Evolutionary conservation across 2,113 vertebrate species (phyloP).

Genomic region (Zingel zingel): DNA sequence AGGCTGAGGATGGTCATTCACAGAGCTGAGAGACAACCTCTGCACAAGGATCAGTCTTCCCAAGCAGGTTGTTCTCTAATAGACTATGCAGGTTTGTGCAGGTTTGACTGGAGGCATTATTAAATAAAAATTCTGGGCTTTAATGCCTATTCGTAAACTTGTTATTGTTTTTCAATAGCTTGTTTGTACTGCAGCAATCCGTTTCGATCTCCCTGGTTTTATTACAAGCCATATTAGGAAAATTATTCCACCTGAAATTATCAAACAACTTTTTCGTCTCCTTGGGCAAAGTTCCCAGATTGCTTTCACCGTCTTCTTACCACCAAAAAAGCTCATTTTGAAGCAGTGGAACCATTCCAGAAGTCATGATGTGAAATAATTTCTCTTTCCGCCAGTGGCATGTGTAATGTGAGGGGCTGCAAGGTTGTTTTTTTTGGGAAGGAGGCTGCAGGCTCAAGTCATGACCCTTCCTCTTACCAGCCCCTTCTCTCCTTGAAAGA

Average conservation of each 20-base stretch:
- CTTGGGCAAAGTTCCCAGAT: background rate
- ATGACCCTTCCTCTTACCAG: constrained; percentile 52
- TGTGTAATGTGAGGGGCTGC: constrained; percentile 20
- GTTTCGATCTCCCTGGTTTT: background rate
- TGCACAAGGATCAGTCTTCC: constrained; percentile 1
- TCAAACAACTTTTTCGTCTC: constrained; percentile 12
- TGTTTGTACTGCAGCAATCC: constrained; percentile 7
- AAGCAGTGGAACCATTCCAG: background rate
- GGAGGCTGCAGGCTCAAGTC: constrained; percentile 33
- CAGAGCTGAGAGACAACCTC: constrained; percentile 17
- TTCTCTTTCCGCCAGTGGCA: constrained; percentile 17
- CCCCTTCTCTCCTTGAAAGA: constrained; percentile 18
- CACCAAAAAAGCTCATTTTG: constrained; percentile 8
- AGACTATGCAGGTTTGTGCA: constrained; percentile 1
- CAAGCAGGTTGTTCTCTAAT: constrained; percentile 1
- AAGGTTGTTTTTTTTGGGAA: constrained; percentile 58
- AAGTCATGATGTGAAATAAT: constrained; percentile 9
- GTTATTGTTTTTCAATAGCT: background rate
- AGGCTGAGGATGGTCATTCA: constrained; percentile 14
- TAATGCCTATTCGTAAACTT: background rate
- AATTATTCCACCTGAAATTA: constrained; percentile 6
- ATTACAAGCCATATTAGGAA: constrained; percentile 28
- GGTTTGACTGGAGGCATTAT: constrained; percentile 4
- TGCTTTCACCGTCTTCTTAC: background rate
- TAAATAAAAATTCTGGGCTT: background rate